Conservation (phyloP, 2,797 vertebrate species). For the Gambusia yucatana region DNA sequence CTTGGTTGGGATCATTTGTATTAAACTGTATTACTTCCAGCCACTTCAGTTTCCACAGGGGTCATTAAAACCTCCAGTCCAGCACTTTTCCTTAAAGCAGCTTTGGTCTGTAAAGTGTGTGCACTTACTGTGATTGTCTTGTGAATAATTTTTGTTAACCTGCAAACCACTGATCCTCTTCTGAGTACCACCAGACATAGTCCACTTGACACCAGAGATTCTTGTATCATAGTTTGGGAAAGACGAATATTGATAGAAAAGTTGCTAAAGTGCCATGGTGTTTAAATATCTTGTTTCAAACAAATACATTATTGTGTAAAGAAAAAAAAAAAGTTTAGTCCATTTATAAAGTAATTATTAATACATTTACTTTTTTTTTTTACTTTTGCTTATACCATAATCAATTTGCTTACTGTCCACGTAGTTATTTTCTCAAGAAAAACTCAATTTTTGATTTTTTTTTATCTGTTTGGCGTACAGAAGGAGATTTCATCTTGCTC, state of each 20-base stretch:
- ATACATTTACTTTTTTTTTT: not conserved
- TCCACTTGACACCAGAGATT: not conserved
- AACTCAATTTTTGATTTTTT: not conserved
- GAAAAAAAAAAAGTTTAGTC: too few relatives aligned
- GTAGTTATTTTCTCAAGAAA: not conserved
- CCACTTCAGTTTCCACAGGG: not conserved
- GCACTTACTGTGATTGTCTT: not conserved
- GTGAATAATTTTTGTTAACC: not conserved
- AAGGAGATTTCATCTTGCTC: not conserved
- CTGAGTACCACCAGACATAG: not conserved
- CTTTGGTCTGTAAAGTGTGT: not conserved
- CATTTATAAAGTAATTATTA: too few relatives aligned
- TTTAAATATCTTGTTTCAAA: not conserved
- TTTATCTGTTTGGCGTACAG: not conserved
- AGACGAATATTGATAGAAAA: not conserved
- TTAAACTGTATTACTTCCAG: not conserved
- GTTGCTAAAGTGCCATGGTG: not conserved
- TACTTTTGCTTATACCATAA: not conserved
- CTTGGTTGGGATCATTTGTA: not conserved
- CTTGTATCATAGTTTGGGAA: not conserved
- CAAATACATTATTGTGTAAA: not conserved
- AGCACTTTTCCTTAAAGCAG: not conserved
- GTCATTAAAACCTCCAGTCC: not conserved
- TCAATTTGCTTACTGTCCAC: not conserved
- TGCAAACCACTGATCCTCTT: not conserved